Conservation (phyloP, 1,140 invertebrate species). For the Octopus bimaculoides region DNA sequence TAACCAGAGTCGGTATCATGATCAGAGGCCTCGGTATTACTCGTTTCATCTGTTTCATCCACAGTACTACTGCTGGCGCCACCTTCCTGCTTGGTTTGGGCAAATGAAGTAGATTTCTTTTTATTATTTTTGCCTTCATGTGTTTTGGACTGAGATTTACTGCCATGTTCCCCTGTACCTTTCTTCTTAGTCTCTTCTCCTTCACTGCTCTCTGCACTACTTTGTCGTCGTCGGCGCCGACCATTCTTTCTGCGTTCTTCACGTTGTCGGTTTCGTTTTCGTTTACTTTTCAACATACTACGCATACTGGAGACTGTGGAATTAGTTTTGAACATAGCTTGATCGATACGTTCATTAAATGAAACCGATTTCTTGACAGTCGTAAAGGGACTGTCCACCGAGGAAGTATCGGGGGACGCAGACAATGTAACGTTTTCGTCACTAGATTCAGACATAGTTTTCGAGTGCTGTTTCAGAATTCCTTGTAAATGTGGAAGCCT, state of each 20-base stretch:
- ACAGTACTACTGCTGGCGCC: neutral
- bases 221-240: constrained; percentile 11
- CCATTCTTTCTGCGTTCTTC: constrained; percentile 38
- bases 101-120: neutral
- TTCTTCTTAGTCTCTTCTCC: neutral
- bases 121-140: neutral
- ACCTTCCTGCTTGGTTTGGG: neutral
- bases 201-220: constrained; percentile 3
- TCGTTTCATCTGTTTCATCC: neutral
- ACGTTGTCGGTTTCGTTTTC: constrained; percentile 40
- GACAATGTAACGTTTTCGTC: constrained; percentile 39
- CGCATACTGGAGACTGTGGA: constrained; percentile 48
- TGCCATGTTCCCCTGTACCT: neutral
- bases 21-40: neutral
- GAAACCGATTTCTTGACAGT: constrained; percentile 43
- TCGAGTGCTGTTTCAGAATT: constrained; percentile 51
- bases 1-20: neutral
- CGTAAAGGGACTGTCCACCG: constrained; percentile 29
- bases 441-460: constrained; percentile 55
- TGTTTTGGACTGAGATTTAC: neutral
- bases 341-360: constrained; percentile 51
- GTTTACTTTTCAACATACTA: constrained; percentile 48
- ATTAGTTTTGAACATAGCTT: constrained; percentile 44
- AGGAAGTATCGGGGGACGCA: constrained; percentile 25
- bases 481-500: constrained; percentile 44